Evolutionary conservation across 2,113 vertebrate species (phyloP), one percentile per base, ranked within the genome.

Genomic region (Melospiza melodia): DNA sequence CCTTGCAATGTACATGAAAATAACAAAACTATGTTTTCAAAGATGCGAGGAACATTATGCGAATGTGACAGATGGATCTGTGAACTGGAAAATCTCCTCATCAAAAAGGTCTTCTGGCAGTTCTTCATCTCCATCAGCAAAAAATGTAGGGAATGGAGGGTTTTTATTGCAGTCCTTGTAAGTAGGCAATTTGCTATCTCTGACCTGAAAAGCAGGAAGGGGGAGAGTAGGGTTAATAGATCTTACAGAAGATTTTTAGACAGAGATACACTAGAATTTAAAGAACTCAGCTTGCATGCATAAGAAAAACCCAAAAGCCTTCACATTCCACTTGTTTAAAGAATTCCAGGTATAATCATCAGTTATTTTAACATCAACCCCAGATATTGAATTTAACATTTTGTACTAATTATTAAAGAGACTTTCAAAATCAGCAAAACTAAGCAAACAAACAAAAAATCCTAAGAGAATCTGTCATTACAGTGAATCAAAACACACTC

Each of bases 141-240:
- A 99, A 96, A 98, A 99, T 0, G 99, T 99, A 55, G 99, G 99
- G 91, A 99, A 99, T 0, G 99, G 99, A 23, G 98, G 98, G 54
- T 94, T 97, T 95, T 97, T 97, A 93, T 98, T 94, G 15, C 96
- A 93, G 77, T 98, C 93, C 37, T 84, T 96, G 85, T 97, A 97
- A 31, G 49, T 89, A 11, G 98, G 98, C 66, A 99, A 96, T 6
- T 52, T 18, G 12, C 98, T 98, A 72, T 99, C 99, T 93, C 22
- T 98, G 79, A 99, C 93, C 99, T 99, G 92, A 71, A 80, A 91
- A 75, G 44, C 57, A 96, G 37, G 39, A 91, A 62, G 8, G 15
- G 13, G 44, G 49, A 80, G 67, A 78, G 68, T 23, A 48, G 9
- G 2, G 62, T 87, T 90, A 96, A 69, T 73, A 89, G 83, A 75